Evolutionary conservation across 1,140 invertebrate genomes (phyloP).

Genomic region (Cyrtorhinus lividipennis): DNA sequence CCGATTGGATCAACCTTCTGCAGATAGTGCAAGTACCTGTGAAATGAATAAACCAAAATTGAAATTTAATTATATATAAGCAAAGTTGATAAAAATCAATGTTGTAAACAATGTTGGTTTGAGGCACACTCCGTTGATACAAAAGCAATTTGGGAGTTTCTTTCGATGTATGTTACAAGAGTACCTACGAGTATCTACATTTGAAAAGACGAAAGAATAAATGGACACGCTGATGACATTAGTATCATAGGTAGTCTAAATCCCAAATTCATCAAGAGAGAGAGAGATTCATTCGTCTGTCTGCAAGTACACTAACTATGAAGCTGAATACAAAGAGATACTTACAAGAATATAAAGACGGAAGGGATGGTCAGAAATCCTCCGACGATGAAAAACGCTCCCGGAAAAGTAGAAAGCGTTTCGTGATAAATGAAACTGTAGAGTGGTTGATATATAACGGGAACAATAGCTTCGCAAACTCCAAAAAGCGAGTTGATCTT

Average conservation of each 20-base stretch:
- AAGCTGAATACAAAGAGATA: too few species aligned
- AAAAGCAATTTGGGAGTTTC: neutral
- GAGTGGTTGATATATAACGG: conserved; percentile 61
- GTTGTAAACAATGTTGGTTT: neutral
- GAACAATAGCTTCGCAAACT: conserved; percentile 62
- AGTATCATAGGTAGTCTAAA: too few species aligned
- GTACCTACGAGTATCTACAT: neutral
- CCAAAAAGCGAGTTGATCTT: conserved; percentile 70
- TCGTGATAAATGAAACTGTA: conserved; percentile 56
- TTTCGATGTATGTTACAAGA: neutral
- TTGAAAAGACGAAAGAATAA: too few species aligned
- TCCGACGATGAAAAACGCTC: conserved; percentile 62
- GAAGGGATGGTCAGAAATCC: conserved; percentile 56
- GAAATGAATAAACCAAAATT: neutral
- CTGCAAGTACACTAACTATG: too few species aligned
- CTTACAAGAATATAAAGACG: conserved; percentile 62
- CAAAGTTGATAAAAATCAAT: neutral
- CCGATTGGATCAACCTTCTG: conserved; percentile 11
- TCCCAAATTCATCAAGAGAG: too few species aligned
- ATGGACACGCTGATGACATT: too few species aligned
- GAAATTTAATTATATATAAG: too few species aligned
- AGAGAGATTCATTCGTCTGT: too few species aligned
- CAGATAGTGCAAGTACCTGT: conserved; percentile 1
- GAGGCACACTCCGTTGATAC: neutral
- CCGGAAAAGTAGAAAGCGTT: conserved; percentile 55